These are phyloP conservation scores for Ctenosaura bakeri DNA, from an alignment of 2,797 vertebrate genomes.

Conservation along the genomic window DNA sequence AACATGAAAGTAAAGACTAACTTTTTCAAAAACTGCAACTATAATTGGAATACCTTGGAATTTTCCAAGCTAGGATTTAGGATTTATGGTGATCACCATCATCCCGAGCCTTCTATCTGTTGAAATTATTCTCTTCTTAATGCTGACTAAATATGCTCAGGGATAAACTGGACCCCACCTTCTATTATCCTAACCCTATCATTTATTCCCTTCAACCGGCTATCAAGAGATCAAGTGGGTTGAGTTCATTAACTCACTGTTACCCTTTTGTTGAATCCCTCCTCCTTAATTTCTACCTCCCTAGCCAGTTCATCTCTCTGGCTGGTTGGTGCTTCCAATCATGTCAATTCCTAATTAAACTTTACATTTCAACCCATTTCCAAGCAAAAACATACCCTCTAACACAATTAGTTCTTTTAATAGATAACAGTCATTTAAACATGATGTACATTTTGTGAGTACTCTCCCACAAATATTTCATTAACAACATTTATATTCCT, in stretches of 20 bases:
- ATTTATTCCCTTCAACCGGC: background rate
- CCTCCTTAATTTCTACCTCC: background rate
- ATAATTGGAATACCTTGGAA: background rate
- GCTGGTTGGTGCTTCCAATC: conserved; percentile 5
- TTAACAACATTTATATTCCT: background rate
- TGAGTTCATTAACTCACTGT: background rate
- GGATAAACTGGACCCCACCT: background rate
- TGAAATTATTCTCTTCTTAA: background rate
- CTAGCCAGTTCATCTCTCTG: background rate
- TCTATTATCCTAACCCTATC: background rate
- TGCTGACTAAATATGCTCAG: background rate
- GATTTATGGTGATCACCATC: background rate
- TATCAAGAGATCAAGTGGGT: conserved; percentile 6
- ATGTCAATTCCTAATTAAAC: conserved; percentile 34
- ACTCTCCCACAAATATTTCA: background rate
- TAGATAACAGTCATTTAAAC: conserved; percentile 12
- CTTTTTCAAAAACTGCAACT: background rate
- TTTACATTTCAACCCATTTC: conserved; percentile 9
- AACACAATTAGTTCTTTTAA: background rate
- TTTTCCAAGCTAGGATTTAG: background rate
- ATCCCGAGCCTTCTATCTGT: background rate
- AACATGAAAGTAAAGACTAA: background rate
- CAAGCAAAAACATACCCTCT: background rate
- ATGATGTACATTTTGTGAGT: conserved; percentile 3
- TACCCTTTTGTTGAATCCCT: background rate